Conservation (phyloP, 1,140 invertebrate species). For the Pseudachorutes palmiensis region DNA sequence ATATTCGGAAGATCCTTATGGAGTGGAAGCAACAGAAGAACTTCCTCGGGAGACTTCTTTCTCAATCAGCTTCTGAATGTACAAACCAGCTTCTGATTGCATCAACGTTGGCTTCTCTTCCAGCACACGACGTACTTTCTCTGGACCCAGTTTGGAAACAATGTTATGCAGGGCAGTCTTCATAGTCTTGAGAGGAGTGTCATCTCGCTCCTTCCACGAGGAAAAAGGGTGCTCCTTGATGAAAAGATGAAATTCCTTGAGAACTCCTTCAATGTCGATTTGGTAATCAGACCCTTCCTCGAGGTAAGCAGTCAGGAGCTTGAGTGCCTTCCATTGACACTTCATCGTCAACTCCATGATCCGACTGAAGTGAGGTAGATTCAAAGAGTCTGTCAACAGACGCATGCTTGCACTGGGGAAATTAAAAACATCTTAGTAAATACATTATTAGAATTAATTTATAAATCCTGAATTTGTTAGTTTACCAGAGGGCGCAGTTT, state of each 20-base stretch:
- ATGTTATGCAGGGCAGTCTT: constrained; percentile 85
- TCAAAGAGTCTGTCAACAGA: not conserved
- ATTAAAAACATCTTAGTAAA: no score
- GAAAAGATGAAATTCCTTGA: constrained; percentile 77
- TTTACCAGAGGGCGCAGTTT: no score
- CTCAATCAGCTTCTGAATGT: constrained; percentile 31
- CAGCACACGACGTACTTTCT: constrained; percentile 37
- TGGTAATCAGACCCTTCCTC: constrained; percentile 66
- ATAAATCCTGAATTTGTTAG: no score
- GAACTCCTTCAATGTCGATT: constrained; percentile 47
- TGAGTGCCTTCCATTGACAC: constrained; percentile 77
- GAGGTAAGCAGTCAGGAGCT: constrained; percentile 65
- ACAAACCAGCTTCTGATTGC: constrained; percentile 22
- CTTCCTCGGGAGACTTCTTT: no score
- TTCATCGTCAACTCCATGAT: constrained; percentile 77
- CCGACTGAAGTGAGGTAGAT: constrained; percentile 41
- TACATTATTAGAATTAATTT: no score
- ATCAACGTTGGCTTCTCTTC: constrained; percentile 28
- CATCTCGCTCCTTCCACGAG: constrained; percentile 47
- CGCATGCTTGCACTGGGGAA: not conserved
- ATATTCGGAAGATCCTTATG: no score
- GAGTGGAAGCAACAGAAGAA: no score
- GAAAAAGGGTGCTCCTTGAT: constrained; percentile 47
- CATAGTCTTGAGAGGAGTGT: constrained; percentile 75
- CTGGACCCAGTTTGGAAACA: constrained; percentile 44